These are phyloP conservation scores for Dendropsophus ebraccatus DNA, from an alignment of 2,113 vertebrate genomes.

Conservation along the genomic window DNA sequence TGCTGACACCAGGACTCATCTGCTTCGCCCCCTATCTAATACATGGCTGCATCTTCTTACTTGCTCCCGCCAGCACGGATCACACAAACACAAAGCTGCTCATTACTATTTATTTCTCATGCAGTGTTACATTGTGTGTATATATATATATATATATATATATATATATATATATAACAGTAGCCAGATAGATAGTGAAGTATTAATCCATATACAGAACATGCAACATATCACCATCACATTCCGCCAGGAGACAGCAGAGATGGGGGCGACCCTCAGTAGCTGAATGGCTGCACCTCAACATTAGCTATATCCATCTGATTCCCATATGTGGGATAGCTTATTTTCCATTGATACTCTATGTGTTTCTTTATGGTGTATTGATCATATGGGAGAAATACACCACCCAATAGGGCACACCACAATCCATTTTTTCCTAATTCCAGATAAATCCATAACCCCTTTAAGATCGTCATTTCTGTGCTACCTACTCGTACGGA, in stretches of 20 bases:
- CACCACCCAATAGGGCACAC: background rate
- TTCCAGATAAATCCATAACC: background rate
- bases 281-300: background rate
- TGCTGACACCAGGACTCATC: too few relatives aligned
- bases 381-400: too few relatives aligned
- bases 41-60: too few relatives aligned
- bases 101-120: constrained; percentile 43
- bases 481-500: too few relatives aligned
- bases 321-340: background rate
- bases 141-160: too few relatives aligned
- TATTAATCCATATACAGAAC: background rate
- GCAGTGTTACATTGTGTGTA: constrained; percentile 3
- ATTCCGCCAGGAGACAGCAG: constrained; percentile 22
- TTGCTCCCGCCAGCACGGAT: background rate
- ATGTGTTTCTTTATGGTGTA: background rate
- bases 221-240: constrained; percentile 15
- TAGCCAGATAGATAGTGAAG: constrained; percentile 28
- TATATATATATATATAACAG: constrained; percentile 4
- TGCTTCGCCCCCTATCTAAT: too few relatives aligned
- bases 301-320: background rate
- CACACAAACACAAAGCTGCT: constrained; percentile 31
- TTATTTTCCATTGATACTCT: background rate
- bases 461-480: too few relatives aligned
- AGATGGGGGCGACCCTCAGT: background rate
- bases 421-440: too few relatives aligned